Percentiles rank a stretch among this genome's conserved stretches.
These are phyloP conservation scores for Buteo buteo DNA, from an alignment of 2,113 vertebrate species.

Conservation along the genomic window DNA sequence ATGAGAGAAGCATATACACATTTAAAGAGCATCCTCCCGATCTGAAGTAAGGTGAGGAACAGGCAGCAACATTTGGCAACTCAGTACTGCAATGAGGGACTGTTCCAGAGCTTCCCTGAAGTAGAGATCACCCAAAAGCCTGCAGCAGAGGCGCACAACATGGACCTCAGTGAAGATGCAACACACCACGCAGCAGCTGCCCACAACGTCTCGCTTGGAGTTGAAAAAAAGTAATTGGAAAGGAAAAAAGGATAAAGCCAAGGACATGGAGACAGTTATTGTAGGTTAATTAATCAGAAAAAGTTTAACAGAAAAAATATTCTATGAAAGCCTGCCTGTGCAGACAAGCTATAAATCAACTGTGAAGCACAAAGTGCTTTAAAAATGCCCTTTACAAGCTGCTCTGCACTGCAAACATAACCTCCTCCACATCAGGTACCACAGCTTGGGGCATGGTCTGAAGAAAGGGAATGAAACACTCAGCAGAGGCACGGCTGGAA, in stretches of 20 bases:
- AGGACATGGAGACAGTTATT: neutral
- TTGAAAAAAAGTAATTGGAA: neutral
- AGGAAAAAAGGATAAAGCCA: neutral
- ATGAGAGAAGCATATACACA: accelerated
- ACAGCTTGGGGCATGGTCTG: neutral
- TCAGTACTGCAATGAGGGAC: neutral
- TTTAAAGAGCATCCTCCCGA: neutral
- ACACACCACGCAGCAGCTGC: neutral
- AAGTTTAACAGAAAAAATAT: neutral
- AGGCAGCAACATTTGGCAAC: neutral
- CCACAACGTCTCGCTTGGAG: accelerated
- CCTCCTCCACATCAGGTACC: neutral
- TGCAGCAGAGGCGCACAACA: neutral
- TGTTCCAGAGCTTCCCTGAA: neutral
- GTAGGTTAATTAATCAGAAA: neutral
- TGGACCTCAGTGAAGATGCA: neutral
- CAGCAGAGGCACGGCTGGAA: neutral
- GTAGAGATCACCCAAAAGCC: neutral
- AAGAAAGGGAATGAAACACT: neutral
- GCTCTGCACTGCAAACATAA: neutral
- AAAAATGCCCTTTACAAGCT: neutral
- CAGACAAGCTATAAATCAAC: constrained; percentile 3
- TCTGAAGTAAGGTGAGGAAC: neutral
- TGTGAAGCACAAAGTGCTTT: neutral
- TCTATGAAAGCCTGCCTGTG: neutral